These are phyloP conservation scores for Scomber scombrus DNA, from an alignment of 2,113 vertebrate genomes.

Conservation along the genomic window DNA sequence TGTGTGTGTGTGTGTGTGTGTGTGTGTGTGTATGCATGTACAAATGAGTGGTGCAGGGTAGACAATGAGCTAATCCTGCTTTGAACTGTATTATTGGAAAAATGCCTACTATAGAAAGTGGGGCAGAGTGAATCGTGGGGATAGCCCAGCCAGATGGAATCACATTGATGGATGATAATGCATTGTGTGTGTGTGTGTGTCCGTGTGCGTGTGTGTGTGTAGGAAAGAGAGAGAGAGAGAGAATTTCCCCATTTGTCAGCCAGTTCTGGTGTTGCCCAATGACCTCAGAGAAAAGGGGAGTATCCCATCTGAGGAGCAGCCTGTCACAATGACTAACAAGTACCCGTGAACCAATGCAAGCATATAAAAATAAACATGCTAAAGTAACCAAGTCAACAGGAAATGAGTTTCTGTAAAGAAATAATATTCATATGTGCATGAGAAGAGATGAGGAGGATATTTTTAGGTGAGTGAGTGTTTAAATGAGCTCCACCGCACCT, in stretches of 20 bases:
- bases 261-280: constrained; percentile 17
- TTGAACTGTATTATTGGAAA: constrained; percentile 2
- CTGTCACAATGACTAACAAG: constrained; percentile 10
- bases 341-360: background rate
- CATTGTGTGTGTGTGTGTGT: constrained; percentile 5
- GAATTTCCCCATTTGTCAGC: constrained; percentile 41
- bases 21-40: constrained; percentile 1
- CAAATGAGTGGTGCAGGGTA: background rate
- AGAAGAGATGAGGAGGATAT: background rate
- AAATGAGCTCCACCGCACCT: constrained; percentile 29
- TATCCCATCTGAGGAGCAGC: constrained; percentile 4
- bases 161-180: constrained; percentile 40
- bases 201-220: constrained; percentile 1
- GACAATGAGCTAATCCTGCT: constrained; percentile 27
- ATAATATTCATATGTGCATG: background rate
- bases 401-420: background rate
- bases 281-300: constrained; percentile 19
- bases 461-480: background rate
- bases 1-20: background rate
- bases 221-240: background rate
- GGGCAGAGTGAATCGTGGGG: constrained; percentile 39
- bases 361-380: background rate
- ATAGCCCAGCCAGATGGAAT: constrained; percentile 44
- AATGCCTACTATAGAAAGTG: constrained; percentile 28
- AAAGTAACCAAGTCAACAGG: background rate